Evolutionary conservation across 1,140 invertebrate species (phyloP).

Genomic region (Drosophila pseudoobscura): DNA sequence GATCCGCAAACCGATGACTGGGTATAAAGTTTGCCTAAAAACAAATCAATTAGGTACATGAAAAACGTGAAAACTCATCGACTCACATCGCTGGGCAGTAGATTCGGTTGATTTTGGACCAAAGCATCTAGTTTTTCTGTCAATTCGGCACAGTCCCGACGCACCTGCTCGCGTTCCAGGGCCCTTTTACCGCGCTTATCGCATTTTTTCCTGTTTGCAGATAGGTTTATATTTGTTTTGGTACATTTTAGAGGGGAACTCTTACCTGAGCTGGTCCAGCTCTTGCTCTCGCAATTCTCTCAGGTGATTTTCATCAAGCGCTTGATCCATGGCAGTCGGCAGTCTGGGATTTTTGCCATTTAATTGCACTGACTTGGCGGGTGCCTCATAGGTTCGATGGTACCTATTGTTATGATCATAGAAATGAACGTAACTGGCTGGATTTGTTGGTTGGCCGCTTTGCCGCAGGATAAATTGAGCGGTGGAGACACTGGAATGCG

Average conservation of each 20-base stretch:
- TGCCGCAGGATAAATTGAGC: constrained; percentile 15
- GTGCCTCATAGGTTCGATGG: constrained; percentile 52
- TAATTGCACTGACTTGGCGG: constrained; percentile 45
- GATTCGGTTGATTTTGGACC: constrained; percentile 56
- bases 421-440: constrained; percentile 57
- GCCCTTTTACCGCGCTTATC: constrained; percentile 70
- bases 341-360: constrained; percentile 34
- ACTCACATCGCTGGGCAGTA: constrained; percentile 69
- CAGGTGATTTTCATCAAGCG: constrained; percentile 58
- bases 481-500: constrained; percentile 26
- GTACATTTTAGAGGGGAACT: neutral
- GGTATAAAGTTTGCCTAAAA: constrained; percentile 54
- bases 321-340: constrained; percentile 69
- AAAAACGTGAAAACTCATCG: neutral
- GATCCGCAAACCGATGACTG: constrained; percentile 55
- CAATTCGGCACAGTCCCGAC: constrained; percentile 69
- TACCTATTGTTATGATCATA: constrained; percentile 80
- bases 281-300: constrained; percentile 52
- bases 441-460: neutral
- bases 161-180: constrained; percentile 73
- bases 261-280: constrained; percentile 50
- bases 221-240: too few relatives aligned
- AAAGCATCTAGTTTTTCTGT: constrained; percentile 72
- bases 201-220: constrained; percentile 44
- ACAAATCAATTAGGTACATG: neutral